Conservation (phyloP, 2,113 vertebrate species). For the Lophochroa leadbeateri region DNA sequence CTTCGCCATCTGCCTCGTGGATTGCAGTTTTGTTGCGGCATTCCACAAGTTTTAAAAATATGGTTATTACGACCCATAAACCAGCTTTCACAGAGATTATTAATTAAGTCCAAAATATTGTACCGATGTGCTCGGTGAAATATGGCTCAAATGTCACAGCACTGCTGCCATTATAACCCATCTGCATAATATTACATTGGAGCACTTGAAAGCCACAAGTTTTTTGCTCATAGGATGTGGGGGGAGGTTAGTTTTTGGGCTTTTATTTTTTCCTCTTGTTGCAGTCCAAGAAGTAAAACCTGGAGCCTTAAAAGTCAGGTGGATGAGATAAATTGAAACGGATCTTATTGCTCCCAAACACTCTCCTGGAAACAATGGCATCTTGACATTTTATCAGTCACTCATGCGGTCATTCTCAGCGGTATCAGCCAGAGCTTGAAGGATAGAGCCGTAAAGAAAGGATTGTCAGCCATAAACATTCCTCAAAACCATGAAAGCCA, state of each 20-base stretch:
- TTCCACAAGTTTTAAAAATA: constrained; percentile 78
- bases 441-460: constrained; percentile 84
- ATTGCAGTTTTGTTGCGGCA: constrained; percentile 71
- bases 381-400: constrained; percentile 88
- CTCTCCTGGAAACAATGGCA: constrained; percentile 83
- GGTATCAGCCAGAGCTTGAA: constrained; percentile 82
- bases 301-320: constrained; percentile 74
- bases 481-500: constrained; percentile 85
- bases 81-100: constrained; percentile 72
- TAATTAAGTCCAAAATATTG: constrained; percentile 81
- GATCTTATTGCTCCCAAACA: constrained; percentile 81
- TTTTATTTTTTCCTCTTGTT: constrained; percentile 15
- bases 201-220: constrained; percentile 18
- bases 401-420: constrained; percentile 80
- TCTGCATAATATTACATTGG: constrained; percentile 43
- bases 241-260: background rate
- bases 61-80: constrained; percentile 74
- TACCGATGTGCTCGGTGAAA: constrained; percentile 60
- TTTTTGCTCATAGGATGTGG: background rate
- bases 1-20: constrained; percentile 72
- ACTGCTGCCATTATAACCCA: constrained; percentile 26
- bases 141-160: constrained; percentile 32
- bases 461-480: constrained; percentile 85
- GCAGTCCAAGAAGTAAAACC: constrained; percentile 70
- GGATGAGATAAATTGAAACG: constrained; percentile 81